phyloP scores from a whole-genome alignment of 2,888 invertebrate species.

The Labia minor region DNA sequence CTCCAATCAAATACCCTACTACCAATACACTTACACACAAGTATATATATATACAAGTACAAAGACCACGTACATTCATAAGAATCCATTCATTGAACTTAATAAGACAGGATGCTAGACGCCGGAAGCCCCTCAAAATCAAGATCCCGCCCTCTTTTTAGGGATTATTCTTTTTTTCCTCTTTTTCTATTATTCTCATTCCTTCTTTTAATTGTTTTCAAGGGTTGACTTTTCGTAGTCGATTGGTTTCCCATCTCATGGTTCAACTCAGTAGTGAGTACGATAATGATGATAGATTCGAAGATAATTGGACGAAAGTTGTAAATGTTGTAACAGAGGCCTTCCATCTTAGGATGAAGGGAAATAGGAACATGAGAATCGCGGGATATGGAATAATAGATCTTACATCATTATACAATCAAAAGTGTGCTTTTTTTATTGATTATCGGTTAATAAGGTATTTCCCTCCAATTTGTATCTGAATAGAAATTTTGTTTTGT shows the following conservation, averaged over 20 bases:
- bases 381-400: neutral
- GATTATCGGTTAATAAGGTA: no score
- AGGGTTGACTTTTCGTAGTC: neutral
- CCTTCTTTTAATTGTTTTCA: neutral
- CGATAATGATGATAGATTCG: neutral
- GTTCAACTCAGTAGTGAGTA: neutral
- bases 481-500: no score
- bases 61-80: neutral
- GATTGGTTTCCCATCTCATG: neutral
- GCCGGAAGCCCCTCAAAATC: neutral
- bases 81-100: constrained; percentile 13
- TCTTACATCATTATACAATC: neutral
- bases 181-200: no score
- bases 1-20: neutral
- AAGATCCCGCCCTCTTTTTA: constrained; percentile 2
- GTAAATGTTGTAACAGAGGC: neutral
- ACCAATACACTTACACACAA: no score
- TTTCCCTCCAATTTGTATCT: no score
- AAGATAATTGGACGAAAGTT: neutral
- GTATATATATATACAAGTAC: neutral
- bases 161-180: neutral
- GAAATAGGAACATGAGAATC: neutral
- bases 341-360: no score
- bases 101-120: constrained; percentile 13
- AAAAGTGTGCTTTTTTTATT: no score